These are phyloP conservation scores for Callithrix jacchus DNA, from an alignment of 2,113 vertebrate genomes.

Conservation along the genomic window DNA sequence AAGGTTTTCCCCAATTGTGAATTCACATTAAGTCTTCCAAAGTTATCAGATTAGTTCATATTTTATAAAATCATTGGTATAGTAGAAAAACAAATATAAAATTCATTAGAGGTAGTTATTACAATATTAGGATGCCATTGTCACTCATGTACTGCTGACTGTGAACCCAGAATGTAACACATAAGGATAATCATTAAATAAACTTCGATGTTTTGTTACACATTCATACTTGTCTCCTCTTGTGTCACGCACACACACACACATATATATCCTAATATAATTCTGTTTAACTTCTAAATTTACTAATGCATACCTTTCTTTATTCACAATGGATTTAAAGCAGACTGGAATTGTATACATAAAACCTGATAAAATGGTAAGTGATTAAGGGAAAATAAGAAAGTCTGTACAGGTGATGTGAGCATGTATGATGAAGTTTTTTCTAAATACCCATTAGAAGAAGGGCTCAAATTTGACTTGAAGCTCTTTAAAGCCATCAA, in stretches of 20 bases:
- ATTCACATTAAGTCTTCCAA: background rate
- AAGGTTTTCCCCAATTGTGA: background rate
- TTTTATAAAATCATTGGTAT: background rate
- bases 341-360: background rate
- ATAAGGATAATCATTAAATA: slow-evolving; percentile 26
- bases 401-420: background rate
- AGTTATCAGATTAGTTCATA: background rate
- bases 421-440: background rate
- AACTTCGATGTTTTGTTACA: background rate
- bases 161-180: background rate
- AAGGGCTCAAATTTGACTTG: background rate
- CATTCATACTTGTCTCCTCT: background rate
- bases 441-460: background rate
- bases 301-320: background rate
- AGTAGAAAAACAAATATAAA: slow-evolving; percentile 6
- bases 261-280: slow-evolving; percentile 8
- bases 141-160: background rate
- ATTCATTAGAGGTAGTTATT: background rate
- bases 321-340: slow-evolving; percentile 49
- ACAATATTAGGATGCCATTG: background rate
- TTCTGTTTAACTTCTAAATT: slow-evolving; percentile 25
- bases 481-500: background rate
- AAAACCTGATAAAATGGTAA: background rate
- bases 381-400: background rate
- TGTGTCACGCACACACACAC: background rate